Evolutionary conservation across 2,888 invertebrate genomes (phyloP).

Genomic region (Lumbricus terrestris): DNA sequence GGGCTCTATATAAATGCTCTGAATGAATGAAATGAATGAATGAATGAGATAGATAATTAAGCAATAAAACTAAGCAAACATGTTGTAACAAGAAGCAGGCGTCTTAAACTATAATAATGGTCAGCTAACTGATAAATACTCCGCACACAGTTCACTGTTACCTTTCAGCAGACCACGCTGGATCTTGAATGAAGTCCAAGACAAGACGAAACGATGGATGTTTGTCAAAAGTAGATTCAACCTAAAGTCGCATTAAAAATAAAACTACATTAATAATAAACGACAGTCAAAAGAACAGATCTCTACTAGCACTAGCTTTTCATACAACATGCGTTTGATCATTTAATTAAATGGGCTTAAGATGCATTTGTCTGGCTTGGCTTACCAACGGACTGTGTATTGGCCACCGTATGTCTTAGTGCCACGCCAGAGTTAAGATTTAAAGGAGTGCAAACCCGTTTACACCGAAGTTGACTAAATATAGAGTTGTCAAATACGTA

Average conservation of each 20-base stretch:
- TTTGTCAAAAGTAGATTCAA: constrained; percentile 45
- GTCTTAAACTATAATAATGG: not conserved
- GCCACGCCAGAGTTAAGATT: too few species aligned
- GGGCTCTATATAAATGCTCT: too few species aligned
- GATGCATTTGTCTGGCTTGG: not conserved
- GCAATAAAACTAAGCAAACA: not conserved
- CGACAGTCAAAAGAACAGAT: not conserved
- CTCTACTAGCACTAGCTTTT: not conserved
- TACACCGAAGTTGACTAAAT: too few species aligned
- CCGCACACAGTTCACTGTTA: constrained; percentile 12
- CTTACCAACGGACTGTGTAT: too few species aligned
- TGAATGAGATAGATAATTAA: too few species aligned
- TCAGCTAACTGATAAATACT: not conserved
- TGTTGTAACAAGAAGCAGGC: not conserved
- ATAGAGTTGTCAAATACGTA: too few species aligned
- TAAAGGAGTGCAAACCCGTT: too few species aligned
- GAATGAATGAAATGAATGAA: too few species aligned
- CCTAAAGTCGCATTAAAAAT: constrained; percentile 7
- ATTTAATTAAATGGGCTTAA: not conserved
- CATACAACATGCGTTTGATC: not conserved
- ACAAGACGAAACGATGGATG: constrained; percentile 55
- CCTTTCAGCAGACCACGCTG: constrained; percentile 47
- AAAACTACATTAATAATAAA: not conserved
- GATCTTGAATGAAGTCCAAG: constrained; percentile 55
- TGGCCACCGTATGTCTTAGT: too few species aligned